Conservation (phyloP, 2,888 invertebrate species). For the Drosophila picticornis region DNA sequence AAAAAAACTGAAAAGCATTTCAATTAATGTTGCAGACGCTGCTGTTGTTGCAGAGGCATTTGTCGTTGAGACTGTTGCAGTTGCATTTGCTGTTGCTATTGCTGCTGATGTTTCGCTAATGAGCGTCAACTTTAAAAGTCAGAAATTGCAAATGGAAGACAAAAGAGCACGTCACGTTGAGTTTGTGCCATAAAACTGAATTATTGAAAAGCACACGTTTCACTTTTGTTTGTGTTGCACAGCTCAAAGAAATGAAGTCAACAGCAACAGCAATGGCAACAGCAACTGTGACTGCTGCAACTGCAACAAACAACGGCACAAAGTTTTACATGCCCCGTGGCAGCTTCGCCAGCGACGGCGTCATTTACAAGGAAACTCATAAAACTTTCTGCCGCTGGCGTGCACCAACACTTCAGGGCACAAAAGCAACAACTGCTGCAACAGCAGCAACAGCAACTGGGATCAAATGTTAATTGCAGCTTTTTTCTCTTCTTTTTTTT, state of each 20-base stretch:
- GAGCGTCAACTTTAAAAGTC: constrained; percentile 74
- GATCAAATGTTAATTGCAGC: constrained; percentile 79
- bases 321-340: constrained; percentile 48
- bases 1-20: constrained; percentile 77
- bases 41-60: constrained; percentile 4
- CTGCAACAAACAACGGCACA: constrained; percentile 57
- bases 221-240: constrained; percentile 75
- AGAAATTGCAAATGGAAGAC: constrained; percentile 52
- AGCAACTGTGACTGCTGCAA: constrained; percentile 27
- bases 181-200: constrained; percentile 80
- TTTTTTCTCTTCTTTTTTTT: constrained; percentile 23
- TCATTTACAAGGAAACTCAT: constrained; percentile 74
- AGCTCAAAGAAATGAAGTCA: constrained; percentile 75
- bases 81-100: constrained; percentile 19
- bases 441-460: constrained; percentile 22
- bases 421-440: constrained; percentile 43
- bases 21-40: constrained; percentile 68
- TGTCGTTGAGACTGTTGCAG: background rate
- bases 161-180: constrained; percentile 64
- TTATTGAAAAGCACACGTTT: constrained; percentile 81
- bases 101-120: constrained; percentile 56
- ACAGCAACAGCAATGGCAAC: constrained; percentile 50
- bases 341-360: constrained; percentile 41
- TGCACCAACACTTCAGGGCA: constrained; percentile 75
- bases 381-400: constrained; percentile 74